A percentile compares a stretch with the other conserved stretches of the same genome.
These are phyloP conservation scores for Schlechtendalia chinensis DNA, from an alignment of 1,140 invertebrate genomes.

Conservation along the genomic window DNA sequence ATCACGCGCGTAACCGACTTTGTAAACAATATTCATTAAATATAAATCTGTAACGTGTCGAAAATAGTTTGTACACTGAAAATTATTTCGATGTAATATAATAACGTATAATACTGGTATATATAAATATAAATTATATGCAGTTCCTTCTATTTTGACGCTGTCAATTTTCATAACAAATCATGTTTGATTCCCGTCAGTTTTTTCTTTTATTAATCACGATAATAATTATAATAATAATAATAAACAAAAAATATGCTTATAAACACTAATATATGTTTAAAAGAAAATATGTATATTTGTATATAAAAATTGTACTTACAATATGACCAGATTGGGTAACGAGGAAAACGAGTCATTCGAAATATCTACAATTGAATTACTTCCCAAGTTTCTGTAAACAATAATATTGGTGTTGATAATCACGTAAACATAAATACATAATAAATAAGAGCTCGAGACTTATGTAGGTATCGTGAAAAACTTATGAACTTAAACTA, in stretches of 20 bases:
- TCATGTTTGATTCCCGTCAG: neutral
- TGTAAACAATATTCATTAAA: neutral
- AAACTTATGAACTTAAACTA: too few relatives aligned
- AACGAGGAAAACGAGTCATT: conserved; percentile 63
- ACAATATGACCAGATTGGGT: conserved; percentile 66
- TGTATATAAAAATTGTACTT: conserved; percentile 57
- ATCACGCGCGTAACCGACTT: neutral
- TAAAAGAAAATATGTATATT: conserved; percentile 50
- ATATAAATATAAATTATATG: neutral
- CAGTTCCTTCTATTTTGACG: neutral
- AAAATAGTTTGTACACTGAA: neutral
- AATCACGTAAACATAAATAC: neutral
- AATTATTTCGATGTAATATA: neutral
- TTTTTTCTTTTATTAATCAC: neutral
- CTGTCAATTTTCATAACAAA: neutral
- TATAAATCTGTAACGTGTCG: neutral
- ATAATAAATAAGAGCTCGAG: too few relatives aligned
- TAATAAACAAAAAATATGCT: too few relatives aligned
- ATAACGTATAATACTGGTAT: too few relatives aligned
- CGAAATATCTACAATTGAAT: conserved; percentile 65
- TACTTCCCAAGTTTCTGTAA: conserved; percentile 70
- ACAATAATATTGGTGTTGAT: conserved; percentile 51
- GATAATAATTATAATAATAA: neutral
- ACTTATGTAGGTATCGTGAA: too few relatives aligned
- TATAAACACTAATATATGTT: neutral